Base-by-base conservation (phyloP, 30 jellyfish, hydroid and myxozoan genomes). In the Aurelia sp. region DNA sequence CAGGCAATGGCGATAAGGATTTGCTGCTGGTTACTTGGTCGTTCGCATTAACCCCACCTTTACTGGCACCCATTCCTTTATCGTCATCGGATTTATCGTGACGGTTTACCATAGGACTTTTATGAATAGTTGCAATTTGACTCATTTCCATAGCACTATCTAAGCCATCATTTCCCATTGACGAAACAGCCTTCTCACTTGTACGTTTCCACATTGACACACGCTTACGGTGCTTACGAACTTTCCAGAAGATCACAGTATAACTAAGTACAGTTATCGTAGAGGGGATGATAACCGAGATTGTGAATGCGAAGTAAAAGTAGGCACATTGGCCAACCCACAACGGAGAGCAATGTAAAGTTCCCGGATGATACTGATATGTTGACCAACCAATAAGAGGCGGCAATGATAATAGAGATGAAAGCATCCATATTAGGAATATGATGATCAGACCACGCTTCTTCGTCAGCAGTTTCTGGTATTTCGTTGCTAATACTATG, bases 361-460 rank as follows among this genome's bases (percentile, higher is more conserved):
- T 87, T 68, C 96, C 96, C 73, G 89, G 86, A 76, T 87, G 80
- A 52, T 87, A 87, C 80, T 87, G 72, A 70, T 87, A 87, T 22
- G 80, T 47, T 0, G 96, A 87, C 96, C 96, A 87, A 81, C 96
- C 96, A 70, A 87, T 57, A 58, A 87, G 73, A 55, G 96, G 96
- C 24, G 96, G 96, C 78, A 65, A 17, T 27, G 90, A 87, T 64
- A 76, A 44, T 27, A 87, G 3, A 19, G 77, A 67, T 62, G 95
- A 53, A 20, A 78, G 21, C 68, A 30, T 9, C 95, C 95, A 85
- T n/a, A 85, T 76, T 19, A 51, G 27, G 82, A 27, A 13, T n/a
- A 85, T 75, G 50, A 85, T 74, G 5, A 63, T 63, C 53, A 60
- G 24, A 65, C 95, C 87, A 58, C 74, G 81, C 31, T 51, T 75